These are phyloP conservation scores for Triplophysa tibetana DNA, from an alignment of 2,113 vertebrate species.

Conservation along the genomic window DNA sequence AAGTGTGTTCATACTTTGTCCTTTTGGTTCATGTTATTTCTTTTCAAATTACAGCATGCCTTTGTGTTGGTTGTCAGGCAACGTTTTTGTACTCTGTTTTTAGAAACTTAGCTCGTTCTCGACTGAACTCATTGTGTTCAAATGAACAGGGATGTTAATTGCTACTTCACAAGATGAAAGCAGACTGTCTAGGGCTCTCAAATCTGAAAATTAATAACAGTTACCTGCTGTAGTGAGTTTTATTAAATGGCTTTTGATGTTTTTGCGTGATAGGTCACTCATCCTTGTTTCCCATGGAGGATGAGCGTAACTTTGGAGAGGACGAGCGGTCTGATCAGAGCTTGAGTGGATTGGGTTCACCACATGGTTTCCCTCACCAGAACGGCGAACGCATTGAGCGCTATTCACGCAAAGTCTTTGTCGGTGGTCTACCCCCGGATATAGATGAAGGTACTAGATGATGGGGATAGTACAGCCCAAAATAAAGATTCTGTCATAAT, in stretches of 20 bases:
- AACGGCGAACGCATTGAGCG: slow-evolving; percentile 96
- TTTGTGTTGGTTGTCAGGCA: slow-evolving; percentile 15
- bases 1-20: slow-evolving; percentile 44
- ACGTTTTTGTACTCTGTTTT: slow-evolving; percentile 5
- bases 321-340: slow-evolving; percentile 92
- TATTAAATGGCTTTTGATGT: background rate
- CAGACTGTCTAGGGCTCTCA: background rate
- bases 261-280: slow-evolving; percentile 83
- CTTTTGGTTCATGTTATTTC: slow-evolving; percentile 7
- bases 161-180: background rate
- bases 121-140: slow-evolving; percentile 14
- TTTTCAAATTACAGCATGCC: slow-evolving; percentile 15
- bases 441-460: slow-evolving; percentile 91
- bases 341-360: slow-evolving; percentile 88
- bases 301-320: slow-evolving; percentile 87
- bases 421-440: slow-evolving; percentile 94
- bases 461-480: no score
- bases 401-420: slow-evolving; percentile 97
- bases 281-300: slow-evolving; percentile 97
- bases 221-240: background rate
- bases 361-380: slow-evolving; percentile 96
- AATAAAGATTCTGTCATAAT: no score
- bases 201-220: background rate
- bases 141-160: slow-evolving; percentile 1
- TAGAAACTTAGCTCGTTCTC: background rate